Evolutionary conservation across 2,113 vertebrate genomes (phyloP).

Genomic region (Ceratotherium simum): DNA sequence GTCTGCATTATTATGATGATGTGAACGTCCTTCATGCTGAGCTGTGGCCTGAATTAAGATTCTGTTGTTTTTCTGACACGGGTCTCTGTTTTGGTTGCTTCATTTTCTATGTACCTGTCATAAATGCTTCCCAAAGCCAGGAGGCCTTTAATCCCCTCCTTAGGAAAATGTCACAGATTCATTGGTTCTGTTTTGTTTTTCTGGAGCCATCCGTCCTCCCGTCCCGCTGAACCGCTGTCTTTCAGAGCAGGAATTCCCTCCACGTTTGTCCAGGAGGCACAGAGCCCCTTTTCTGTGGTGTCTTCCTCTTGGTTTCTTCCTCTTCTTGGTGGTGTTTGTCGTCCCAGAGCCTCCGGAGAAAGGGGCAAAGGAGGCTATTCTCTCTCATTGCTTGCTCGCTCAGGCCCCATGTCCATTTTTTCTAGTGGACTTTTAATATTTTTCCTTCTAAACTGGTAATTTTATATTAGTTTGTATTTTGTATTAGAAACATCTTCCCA

Average conservation of each 20-base stretch:
- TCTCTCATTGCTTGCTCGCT: fast-evolving
- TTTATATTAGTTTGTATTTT: background rate
- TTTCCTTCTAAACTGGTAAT: background rate
- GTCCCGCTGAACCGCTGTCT: background rate
- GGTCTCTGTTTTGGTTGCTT: too few species aligned
- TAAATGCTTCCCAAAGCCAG: fast-evolving
- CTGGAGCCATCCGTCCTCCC: background rate
- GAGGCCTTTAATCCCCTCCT: background rate
- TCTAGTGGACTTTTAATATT: fast-evolving
- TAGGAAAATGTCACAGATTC: fast-evolving
- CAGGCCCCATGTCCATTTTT: fast-evolving
- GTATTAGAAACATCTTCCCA: background rate
- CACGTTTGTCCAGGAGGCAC: background rate
- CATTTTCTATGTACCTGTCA: fast-evolving
- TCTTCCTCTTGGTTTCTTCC: fast-evolving
- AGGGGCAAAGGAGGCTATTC: fast-evolving
- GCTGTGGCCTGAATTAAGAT: fast-evolving
- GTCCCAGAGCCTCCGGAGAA: background rate
- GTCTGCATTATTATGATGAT: fast-evolving
- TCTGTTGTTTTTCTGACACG: fast-evolving
- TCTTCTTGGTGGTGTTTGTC: fast-evolving
- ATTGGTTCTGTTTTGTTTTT: fast-evolving
- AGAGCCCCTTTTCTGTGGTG: fast-evolving
- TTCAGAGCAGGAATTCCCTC: too few species aligned
- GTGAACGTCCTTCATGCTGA: fast-evolving